Percentiles rank a stretch among this genome's conserved stretches.
Evolutionary conservation across 1,140 invertebrate species (phyloP).

Genomic region (Heliconius eleuchia): DNA sequence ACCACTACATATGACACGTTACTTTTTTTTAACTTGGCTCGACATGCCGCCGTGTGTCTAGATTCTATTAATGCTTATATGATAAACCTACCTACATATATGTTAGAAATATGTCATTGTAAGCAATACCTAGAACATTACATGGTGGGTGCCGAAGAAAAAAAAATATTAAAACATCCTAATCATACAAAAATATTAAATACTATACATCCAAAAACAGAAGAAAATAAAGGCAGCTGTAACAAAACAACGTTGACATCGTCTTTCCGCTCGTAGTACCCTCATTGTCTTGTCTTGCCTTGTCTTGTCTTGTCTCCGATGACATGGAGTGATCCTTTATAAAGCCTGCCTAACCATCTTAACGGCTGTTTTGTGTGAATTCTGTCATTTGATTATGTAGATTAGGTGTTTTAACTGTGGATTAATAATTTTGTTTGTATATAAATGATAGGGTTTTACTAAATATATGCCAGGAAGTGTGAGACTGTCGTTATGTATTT

Average conservation of each 20-base stretch:
- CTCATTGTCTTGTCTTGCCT: neutral
- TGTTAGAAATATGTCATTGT: no score
- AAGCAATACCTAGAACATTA: no score
- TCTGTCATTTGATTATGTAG: neutral
- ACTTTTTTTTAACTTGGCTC: no score
- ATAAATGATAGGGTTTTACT: no score
- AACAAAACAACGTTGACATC: neutral
- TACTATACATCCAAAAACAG: neutral
- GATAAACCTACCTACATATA: no score
- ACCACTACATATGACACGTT: no score
- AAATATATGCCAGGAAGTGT: no score
- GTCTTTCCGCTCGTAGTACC: neutral
- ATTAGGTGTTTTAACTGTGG: neutral
- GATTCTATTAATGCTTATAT: no score
- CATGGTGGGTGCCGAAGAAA: no score
- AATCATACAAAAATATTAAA: no score
- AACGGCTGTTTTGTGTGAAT: neutral
- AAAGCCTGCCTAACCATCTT: neutral
- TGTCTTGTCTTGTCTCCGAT: neutral
- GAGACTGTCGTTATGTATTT: neutral
- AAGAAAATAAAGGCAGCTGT: neutral
- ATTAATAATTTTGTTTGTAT: neutral
- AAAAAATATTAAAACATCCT: no score
- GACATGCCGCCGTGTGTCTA: no score
- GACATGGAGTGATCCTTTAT: slow-evolving; percentile 2